Base-by-base conservation (phyloP, 2,888 invertebrate genomes). In the Anthrax anthrax region DNA sequence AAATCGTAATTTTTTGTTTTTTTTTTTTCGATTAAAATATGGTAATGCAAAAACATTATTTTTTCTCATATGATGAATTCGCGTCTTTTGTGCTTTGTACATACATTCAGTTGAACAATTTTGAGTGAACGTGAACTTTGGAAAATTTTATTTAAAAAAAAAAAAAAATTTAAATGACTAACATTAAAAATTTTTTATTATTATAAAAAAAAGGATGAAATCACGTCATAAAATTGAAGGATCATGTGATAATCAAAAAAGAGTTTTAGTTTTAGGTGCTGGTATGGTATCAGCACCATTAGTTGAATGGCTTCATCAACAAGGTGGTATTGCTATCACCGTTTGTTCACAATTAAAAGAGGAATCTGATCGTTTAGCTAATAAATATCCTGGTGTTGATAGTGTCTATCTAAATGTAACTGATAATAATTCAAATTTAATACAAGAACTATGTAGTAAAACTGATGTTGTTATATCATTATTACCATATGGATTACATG, bases 271-370 rank as follows among this genome's bases (percentile, higher is more conserved):
- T 3, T 72, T 99, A 13, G 98, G 98, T 1, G 94, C 97, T 36
- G 98, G 98, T 0, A 81, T 88, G 60, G 97, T 98, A 0, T 84
- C 92, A 1, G 84, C 86, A 0, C 98, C 98, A 0, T 75, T 96
- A 2, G 87, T 98, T 0, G 96, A 98, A 63, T 98, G 96, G 70
- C 72, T 98, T 27, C 77, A 87, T 47, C 75, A 89, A 43, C 87
- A 92, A 59, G 76, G 79, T 52, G 80, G 81, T 51, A 72, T 92
- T 18, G 77, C 78, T n/a, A 80, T 96, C 29, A 86, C 85, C 9
- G 77, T 96, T 4, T 88, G 88, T 77, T 88, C 90, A 1, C 84
- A 84, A 56, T 71, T 88, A 19, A 86, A 88, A 60, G 87, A 89
- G 53, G 91, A 96, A 62, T 84, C 91, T 0, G 95, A 96, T 58